Conservation (phyloP, 2,888 invertebrate genomes). For the Petrolisthes cinctipes region DNA sequence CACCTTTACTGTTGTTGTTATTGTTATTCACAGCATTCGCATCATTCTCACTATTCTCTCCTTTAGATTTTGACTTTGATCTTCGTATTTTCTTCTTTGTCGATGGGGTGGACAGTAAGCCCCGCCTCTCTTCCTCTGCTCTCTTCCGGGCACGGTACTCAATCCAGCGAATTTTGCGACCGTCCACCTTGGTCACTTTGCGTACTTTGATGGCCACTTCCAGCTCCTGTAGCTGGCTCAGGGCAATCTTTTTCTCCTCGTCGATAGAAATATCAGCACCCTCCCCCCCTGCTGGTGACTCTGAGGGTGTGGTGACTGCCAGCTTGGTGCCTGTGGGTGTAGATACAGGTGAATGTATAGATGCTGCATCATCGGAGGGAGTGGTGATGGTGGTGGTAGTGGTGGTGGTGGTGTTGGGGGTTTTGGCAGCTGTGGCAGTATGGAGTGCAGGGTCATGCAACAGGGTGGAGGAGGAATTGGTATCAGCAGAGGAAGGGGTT, state of each 20-base stretch:
- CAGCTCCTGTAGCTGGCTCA: constrained; percentile 61
- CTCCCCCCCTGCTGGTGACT: constrained; percentile 58
- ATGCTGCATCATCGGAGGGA: constrained; percentile 26
- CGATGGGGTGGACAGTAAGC: background rate
- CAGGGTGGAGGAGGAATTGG: constrained; percentile 43
- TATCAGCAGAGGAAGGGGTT: constrained; percentile 40
- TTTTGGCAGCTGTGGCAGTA: constrained; percentile 25
- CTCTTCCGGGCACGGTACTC: constrained; percentile 60
- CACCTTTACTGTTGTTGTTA: constrained; percentile 54
- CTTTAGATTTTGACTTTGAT: constrained; percentile 34
- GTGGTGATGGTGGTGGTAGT: constrained; percentile 20
- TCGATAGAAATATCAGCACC: constrained; percentile 47
- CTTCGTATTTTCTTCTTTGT: constrained; percentile 46
- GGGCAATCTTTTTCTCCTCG: constrained; percentile 58
- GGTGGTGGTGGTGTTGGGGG: constrained; percentile 27
- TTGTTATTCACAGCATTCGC: constrained; percentile 45
- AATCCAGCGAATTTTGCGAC: constrained; percentile 64
- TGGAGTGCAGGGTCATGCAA: constrained; percentile 55
- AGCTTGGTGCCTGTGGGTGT: constrained; percentile 61
- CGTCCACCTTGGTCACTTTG: constrained; percentile 61
- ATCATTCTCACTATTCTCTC: constrained; percentile 48
- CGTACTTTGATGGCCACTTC: constrained; percentile 63
- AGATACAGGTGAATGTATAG: constrained; percentile 46
- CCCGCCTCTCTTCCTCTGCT: constrained; percentile 47
- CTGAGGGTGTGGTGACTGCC: constrained; percentile 55